phyloP scores from a whole-genome alignment of 2,797 vertebrate genomes.

The Anableps anableps region DNA sequence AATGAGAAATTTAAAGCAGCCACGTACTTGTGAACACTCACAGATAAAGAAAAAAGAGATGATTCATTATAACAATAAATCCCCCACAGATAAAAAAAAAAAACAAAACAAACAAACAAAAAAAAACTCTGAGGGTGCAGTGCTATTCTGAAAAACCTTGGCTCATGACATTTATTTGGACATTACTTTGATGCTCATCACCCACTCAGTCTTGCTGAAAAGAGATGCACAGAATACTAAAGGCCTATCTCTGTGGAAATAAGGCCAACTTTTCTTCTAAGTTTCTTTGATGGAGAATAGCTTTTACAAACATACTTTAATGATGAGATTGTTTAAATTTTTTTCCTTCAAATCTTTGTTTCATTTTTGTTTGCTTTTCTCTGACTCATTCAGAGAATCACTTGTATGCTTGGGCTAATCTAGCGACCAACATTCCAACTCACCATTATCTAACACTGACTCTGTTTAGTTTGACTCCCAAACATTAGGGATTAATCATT shows the following conservation, averaged over 20 bases:
- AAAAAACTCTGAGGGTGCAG: background rate
- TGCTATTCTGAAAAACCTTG: conserved; percentile 1
- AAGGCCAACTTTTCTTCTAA: background rate
- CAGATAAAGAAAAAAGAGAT: background rate
- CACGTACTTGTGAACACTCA: background rate
- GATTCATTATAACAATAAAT: background rate
- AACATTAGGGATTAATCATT: too few relatives aligned
- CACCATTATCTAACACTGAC: background rate
- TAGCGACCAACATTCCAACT: background rate
- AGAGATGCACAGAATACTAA: conserved; percentile 2
- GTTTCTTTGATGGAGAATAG: background rate
- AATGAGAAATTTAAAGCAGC: background rate
- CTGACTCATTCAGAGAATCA: background rate
- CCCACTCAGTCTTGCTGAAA: conserved; percentile 8
- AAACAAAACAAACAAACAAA: too few relatives aligned
- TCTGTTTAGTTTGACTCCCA: background rate
- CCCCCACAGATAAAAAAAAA: background rate
- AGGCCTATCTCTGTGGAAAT: background rate
- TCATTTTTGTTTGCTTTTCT: background rate
- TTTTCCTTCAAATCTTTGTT: too few relatives aligned
- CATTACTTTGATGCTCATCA: conserved; percentile 6
- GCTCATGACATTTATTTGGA: background rate
- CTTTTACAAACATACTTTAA: background rate
- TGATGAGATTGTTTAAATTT: background rate
- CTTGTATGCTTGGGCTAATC: background rate